Conservation (phyloP, 2,113 vertebrate species). For the Madoqua kirkii region DNA sequence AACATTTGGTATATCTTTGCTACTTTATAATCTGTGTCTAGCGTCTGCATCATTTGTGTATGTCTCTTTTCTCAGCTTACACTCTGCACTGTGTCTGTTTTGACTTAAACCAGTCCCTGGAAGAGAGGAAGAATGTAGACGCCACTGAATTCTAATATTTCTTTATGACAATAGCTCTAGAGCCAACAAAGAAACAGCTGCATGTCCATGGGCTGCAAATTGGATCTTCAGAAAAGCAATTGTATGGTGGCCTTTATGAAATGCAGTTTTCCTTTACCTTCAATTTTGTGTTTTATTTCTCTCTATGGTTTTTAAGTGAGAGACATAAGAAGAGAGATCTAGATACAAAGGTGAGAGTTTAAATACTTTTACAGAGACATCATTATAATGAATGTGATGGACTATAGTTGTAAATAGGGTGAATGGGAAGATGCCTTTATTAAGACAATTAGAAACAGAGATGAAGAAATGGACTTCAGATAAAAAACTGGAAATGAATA, state of each 20-base stretch:
- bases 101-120: not conserved
- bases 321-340: not conserved
- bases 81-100: conserved; percentile 31
- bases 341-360: conserved; percentile 12
- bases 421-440: conserved; percentile 27
- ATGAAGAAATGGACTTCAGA: conserved; percentile 8
- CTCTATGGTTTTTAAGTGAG: conserved; percentile 5
- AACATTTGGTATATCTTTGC: not conserved
- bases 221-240: conserved; percentile 2
- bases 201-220: not conserved
- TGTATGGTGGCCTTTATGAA: conserved; percentile 1
- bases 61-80: not conserved
- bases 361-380: conserved; percentile 16
- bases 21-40: conserved; percentile 18
- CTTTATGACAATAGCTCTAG: not conserved
- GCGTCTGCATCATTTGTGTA: conserved; percentile 28
- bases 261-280: conserved; percentile 15
- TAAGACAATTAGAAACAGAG: conserved; percentile 29
- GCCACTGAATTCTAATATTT: conserved; percentile 4
- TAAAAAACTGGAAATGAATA: conserved; percentile 5
- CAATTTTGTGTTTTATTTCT: conserved; percentile 25
- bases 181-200: not conserved
- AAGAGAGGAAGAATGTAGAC: not conserved
- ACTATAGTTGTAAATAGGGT: conserved; percentile 33
- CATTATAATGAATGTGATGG: conserved; percentile 38